phyloP scores from a whole-genome alignment of 2,797 vertebrate genomes.

The Vespertilio murinus region DNA sequence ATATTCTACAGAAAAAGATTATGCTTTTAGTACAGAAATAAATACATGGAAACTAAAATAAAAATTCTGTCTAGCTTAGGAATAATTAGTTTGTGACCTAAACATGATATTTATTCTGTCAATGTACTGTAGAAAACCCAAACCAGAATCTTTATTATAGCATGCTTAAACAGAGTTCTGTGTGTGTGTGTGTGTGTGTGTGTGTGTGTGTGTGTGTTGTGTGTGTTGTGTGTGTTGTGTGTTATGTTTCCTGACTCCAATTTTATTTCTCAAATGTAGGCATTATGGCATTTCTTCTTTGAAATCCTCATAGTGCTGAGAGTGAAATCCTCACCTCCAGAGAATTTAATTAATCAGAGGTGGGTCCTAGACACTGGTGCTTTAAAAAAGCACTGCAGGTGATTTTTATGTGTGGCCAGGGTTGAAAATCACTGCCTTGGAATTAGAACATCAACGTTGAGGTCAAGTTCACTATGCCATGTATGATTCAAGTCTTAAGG shows the following conservation, averaged over 20 bases:
- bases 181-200: no score
- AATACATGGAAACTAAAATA: conserved; percentile 7
- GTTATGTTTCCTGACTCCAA: background rate
- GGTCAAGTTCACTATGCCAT: conserved; percentile 56
- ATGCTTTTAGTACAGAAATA: background rate
- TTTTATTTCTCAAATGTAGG: conserved; percentile 43
- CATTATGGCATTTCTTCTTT: conserved; percentile 58
- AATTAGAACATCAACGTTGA: conserved; percentile 59
- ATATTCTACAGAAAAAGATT: background rate
- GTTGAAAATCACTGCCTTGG: conserved; percentile 50
- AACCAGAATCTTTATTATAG: background rate
- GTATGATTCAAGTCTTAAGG: conserved; percentile 59
- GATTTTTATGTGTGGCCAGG: conserved; percentile 44
- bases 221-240: no score
- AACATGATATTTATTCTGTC: conserved; percentile 15
- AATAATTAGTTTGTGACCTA: background rate
- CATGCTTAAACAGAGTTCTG: conserved; percentile 33
- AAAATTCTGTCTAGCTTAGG: background rate
- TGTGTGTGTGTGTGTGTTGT: no score
- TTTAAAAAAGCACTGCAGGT: conserved; percentile 46
- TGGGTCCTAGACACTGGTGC: conserved; percentile 3
- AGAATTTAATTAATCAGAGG: conserved; percentile 70
- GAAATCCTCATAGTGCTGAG: background rate
- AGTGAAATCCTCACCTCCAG: conserved; percentile 24
- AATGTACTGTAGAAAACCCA: background rate